Percentiles rank a stretch among this genome's conserved stretches.
Evolutionary conservation across 2,888 invertebrate genomes (phyloP).

Genomic region (Automeris io): DNA sequence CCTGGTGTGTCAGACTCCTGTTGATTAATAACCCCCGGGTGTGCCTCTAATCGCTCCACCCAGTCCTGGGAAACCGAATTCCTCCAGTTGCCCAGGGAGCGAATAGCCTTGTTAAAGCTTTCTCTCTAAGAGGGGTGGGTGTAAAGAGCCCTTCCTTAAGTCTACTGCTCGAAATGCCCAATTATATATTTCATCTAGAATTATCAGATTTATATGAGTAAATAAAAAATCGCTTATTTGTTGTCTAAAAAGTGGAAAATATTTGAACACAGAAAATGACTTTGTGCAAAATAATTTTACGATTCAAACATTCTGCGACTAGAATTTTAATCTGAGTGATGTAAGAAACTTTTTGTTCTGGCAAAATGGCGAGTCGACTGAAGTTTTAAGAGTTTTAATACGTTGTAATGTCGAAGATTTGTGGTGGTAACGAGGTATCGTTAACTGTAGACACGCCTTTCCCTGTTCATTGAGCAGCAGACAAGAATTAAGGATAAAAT

Average conservation of each 20-base stretch:
- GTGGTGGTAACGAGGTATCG: constrained; percentile 67
- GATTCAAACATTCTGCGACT: constrained; percentile 37
- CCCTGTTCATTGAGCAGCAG: constrained; percentile 2
- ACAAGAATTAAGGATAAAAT: not conserved
- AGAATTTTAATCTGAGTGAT: constrained; percentile 69
- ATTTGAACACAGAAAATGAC: not conserved
- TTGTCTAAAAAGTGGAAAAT: not conserved
- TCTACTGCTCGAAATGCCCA: no score
- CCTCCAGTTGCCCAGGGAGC: no score
- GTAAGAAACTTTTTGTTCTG: constrained; percentile 69
- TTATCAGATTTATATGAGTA: not conserved
- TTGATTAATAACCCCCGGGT: no score
- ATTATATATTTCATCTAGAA: no score
- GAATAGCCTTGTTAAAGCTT: no score
- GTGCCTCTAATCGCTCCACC: no score
- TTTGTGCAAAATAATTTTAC: not conserved
- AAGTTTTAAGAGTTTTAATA: constrained; percentile 74
- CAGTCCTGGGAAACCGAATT: no score
- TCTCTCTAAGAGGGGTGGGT: no score
- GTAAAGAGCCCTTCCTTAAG: no score
- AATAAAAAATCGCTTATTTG: not conserved
- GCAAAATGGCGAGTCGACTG: constrained; percentile 60
- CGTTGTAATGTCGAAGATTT: constrained; percentile 71
- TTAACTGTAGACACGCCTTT: constrained; percentile 48
- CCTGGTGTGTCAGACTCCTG: no score